Conservation (phyloP, 2,797 vertebrate genomes). For the Cichlasoma orientale region DNA sequence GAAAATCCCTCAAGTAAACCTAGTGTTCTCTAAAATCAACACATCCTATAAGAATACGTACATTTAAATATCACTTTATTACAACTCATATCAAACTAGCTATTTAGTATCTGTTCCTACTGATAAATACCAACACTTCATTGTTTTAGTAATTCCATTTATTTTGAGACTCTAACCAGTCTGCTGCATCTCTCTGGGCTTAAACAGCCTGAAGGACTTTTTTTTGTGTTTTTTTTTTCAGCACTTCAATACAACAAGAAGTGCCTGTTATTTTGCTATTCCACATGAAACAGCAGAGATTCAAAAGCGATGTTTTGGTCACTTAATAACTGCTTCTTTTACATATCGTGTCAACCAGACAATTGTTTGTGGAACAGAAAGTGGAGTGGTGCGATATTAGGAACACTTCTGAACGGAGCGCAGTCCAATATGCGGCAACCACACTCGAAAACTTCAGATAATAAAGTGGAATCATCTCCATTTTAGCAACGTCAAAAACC, state of each 20-base stretch:
- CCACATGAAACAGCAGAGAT: neutral
- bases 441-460: neutral
- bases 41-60: neutral
- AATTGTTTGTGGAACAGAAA: neutral
- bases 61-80: neutral
- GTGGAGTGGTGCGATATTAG: neutral
- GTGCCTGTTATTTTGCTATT: neutral
- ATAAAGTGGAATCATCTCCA: neutral
- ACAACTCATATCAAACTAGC: no score
- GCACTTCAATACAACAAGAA: no score
- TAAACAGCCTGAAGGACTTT: neutral
- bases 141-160: neutral
- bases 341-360: neutral
- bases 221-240: no score
- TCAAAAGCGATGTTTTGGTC: neutral
- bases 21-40: fast-evolving
- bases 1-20: neutral
- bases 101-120: no score
- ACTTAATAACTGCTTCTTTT: neutral
- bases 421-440: neutral
- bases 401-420: neutral
- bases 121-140: neutral
- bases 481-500: neutral
- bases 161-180: neutral
- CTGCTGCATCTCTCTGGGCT: neutral